Base-by-base conservation (phyloP, 2,113 vertebrate genomes). In the Aspiorhynchus laticeps region DNA sequence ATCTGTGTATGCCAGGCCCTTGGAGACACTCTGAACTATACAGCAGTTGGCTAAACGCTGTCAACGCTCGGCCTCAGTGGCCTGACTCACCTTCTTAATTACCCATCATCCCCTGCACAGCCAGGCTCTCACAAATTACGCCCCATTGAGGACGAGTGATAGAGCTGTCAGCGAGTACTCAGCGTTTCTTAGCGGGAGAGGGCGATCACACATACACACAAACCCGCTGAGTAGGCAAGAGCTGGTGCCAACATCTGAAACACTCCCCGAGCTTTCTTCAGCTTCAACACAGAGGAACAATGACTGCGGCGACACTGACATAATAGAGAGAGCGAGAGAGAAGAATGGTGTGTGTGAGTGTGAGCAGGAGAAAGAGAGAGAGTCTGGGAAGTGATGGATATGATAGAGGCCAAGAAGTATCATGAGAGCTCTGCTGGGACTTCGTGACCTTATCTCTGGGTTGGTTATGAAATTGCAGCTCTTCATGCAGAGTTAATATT, bases 91-190 rank as follows among this genome's bases (percentile, higher is more conserved):
- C 93, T 89, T 95, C 94, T 95, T 95, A 96, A 95, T 96, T 95
- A 96, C 95, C 95, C 93, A 92, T 92, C 93, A 93, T 92, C 91
- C 94, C 92, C 92, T 87, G 81, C 87, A 88, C 84, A 88, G 91
- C 91, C 85, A 90, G 94, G 93, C 91, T 94, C 92, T 93, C 94
- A 95, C 95, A 96, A 95, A 96, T 95, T 96, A 95, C 92, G 91
- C 90, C 76, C 88, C 90, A 94, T 96, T 96, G 95, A 95, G 92
- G 92, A 88, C 88, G 36, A 88, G 91, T 90, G 90, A 95, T 94
- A 92, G 93, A 90, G 93, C 95, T 95, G 95, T 96, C 95, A 96
- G 94, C 94, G 83, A 59, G 26, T 90, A 92, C 93, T 92, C 92
- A 93, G 91, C n/a, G 90, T 95, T 95, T 93, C 88, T 65, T 28